A percentile compares a stretch with the other conserved stretches of the same genome.
phyloP scores from a whole-genome alignment of 2,113 vertebrate genomes.

The Ginglymostoma cirratum region DNA sequence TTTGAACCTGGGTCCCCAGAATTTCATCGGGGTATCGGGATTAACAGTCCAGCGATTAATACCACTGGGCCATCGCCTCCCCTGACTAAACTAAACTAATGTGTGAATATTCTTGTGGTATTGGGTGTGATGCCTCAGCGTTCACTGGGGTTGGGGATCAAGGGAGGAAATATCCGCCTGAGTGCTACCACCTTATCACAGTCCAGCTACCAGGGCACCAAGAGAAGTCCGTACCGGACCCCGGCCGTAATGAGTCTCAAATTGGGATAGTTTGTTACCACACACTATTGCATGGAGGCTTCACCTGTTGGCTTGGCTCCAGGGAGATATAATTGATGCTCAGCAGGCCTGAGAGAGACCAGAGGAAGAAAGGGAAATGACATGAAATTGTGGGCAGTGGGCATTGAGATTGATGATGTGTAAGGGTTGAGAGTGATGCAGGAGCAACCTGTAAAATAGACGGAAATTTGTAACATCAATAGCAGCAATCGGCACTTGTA shows the following conservation, averaged over 20 bases:
- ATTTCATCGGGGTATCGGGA: too few species aligned
- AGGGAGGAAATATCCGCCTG: neutral
- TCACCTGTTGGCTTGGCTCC: neutral
- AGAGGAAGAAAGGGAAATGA: neutral
- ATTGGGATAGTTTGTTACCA: neutral
- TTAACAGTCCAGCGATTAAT: too few species aligned
- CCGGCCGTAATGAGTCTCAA: neutral
- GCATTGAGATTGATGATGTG: neutral
- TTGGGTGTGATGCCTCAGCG: neutral
- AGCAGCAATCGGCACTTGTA: neutral
- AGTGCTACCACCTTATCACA: neutral
- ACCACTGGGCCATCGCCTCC: too few species aligned
- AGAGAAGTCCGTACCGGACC: neutral
- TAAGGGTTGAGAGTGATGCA: neutral
- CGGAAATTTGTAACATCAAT: neutral
- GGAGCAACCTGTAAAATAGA: neutral
- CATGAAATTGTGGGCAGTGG: neutral
- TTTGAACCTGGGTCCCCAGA: too few species aligned
- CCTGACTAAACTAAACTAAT: too few species aligned
- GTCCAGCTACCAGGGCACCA: neutral
- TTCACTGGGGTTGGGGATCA: neutral
- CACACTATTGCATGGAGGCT: neutral
- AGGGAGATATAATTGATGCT: neutral
- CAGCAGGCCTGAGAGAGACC: neutral
- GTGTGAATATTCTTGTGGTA: neutral